Conservation (phyloP, 2,888 invertebrate species). For the Megaustenia siamemsis region DNA sequence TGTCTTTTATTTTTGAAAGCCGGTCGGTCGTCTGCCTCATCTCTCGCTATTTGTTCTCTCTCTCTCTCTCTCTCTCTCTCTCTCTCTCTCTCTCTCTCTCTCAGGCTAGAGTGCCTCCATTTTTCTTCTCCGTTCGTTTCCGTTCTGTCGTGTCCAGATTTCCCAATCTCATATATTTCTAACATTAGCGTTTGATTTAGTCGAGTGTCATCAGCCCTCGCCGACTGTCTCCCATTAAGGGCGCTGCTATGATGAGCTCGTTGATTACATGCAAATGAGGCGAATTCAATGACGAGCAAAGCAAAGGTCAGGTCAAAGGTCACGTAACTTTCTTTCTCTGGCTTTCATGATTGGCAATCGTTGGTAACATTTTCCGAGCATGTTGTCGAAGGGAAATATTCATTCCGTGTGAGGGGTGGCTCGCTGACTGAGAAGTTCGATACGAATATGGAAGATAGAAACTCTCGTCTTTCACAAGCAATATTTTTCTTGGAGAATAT, state of each 20-base stretch:
- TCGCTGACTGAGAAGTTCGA: too few species aligned
- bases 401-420: too few species aligned
- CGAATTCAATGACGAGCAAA: not conserved
- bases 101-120: not conserved
- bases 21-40: not conserved
- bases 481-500: too few species aligned
- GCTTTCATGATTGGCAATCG: too few species aligned
- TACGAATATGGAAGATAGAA: too few species aligned
- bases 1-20: too few species aligned
- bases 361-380: too few species aligned
- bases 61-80: not conserved
- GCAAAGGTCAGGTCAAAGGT: not conserved
- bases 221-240: not conserved
- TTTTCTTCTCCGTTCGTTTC: not conserved
- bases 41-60: not conserved
- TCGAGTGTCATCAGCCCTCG: too few species aligned
- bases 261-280: constrained; percentile 33
- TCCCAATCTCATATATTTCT: not conserved
- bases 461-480: too few species aligned
- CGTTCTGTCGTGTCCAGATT: not conserved
- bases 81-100: not conserved
- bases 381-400: too few species aligned
- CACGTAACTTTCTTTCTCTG: not conserved
- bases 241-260: not conserved
- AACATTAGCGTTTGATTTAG: too few species aligned